phyloP scores from a whole-genome alignment of 2,113 vertebrate genomes.

The Micronycteris hirsuta region DNA sequence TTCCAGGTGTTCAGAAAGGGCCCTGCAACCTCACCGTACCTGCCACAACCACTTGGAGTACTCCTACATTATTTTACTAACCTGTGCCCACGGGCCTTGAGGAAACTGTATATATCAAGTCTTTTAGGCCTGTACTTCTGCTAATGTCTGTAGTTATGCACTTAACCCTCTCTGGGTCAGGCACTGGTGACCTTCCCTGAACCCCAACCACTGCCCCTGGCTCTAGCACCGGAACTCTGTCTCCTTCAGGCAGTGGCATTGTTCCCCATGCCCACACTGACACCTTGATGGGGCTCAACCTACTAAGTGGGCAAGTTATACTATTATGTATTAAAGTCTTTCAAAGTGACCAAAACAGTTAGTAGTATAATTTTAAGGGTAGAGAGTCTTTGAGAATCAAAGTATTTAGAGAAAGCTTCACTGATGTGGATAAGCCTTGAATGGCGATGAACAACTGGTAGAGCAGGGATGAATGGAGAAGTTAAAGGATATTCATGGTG shows the following conservation, averaged over 20 bases:
- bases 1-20: background rate
- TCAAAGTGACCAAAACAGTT: background rate
- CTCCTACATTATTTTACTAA: background rate
- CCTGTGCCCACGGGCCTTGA: background rate
- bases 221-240: background rate
- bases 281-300: background rate
- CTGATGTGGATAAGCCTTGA: background rate
- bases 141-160: background rate
- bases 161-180: background rate
- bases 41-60: no score
- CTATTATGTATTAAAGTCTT: background rate
- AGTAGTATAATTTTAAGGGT: background rate
- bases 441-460: background rate
- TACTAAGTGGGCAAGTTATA: background rate
- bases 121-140: background rate
- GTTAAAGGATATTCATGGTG: background rate
- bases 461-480: background rate
- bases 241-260: background rate
- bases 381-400: background rate
- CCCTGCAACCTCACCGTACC: fast-evolving
- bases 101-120: background rate
- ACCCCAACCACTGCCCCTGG: fast-evolving
- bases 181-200: background rate
- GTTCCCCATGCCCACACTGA: no score
- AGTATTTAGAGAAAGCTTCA: background rate